Conservation (phyloP, 2,113 vertebrate genomes). For the Poeciliopsis occidentalis region DNA sequence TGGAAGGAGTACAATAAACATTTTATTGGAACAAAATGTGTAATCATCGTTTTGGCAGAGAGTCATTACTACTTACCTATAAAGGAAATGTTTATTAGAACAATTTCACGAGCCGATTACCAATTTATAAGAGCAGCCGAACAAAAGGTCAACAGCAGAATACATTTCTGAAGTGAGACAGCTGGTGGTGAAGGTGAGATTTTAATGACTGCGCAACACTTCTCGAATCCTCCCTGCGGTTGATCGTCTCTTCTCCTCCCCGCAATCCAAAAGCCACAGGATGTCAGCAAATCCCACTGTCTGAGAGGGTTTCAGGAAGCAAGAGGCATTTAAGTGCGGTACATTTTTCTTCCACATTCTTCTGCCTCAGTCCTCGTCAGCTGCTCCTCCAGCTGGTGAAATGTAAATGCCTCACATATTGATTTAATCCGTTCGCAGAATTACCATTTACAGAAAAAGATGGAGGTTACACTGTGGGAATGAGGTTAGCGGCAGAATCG, state of each 20-base stretch:
- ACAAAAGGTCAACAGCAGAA: background rate
- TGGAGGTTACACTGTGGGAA: conserved; percentile 2
- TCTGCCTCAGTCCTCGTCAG: conserved; percentile 19
- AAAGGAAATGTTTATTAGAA: conserved; percentile 2
- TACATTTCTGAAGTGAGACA: background rate
- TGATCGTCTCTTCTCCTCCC: background rate
- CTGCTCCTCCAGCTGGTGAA: conserved; percentile 47
- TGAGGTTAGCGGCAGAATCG: background rate
- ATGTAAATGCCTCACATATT: conserved; percentile 30
- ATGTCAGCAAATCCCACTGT: background rate
- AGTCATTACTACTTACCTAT: background rate
- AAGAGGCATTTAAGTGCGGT: background rate
- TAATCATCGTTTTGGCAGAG: conserved; percentile 8
- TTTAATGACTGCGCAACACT: background rate
- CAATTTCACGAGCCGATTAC: background rate
- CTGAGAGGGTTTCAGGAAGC: background rate
- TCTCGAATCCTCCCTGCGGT: conserved; percentile 4
- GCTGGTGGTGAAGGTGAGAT: background rate
- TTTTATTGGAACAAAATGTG: conserved; percentile 12
- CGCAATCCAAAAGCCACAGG: background rate
- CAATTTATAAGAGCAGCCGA: conserved; percentile 4
- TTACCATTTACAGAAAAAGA: conserved; percentile 20
- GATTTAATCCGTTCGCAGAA: conserved; percentile 5
- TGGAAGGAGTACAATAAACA: conserved; percentile 11
- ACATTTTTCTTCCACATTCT: conserved; percentile 21